A percentile compares a stretch with the other conserved stretches of the same genome.
phyloP scores from a whole-genome alignment of 2,797 vertebrate species.

The Anniella stebbinsi region DNA sequence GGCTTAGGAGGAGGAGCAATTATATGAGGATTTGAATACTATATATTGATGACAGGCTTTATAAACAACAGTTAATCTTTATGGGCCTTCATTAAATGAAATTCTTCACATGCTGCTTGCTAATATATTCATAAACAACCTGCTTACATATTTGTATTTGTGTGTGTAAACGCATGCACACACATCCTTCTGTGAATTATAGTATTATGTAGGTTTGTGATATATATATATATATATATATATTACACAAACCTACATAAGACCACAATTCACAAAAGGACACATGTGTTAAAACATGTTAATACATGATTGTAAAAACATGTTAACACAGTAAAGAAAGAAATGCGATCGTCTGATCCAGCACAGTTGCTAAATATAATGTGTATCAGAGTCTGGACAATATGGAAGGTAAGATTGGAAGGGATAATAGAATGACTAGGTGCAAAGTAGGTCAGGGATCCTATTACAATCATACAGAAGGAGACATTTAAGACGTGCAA shows the following conservation, averaged over 20 bases:
- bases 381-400: background rate
- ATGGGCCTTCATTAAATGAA: background rate
- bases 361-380: background rate
- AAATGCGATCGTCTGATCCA: background rate
- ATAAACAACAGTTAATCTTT: background rate
- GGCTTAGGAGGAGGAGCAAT: background rate
- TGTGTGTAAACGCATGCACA: no score
- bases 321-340: background rate
- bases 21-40: background rate
- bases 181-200: no score
- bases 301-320: background rate
- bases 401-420: background rate
- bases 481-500: background rate
- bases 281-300: no score
- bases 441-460: background rate
- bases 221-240: background rate
- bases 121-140: background rate
- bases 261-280: background rate
- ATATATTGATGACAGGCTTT: background rate
- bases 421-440: background rate
- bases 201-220: no score
- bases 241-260: background rate
- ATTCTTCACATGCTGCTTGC: background rate
- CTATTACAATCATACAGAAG: background rate
- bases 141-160: background rate